Evolutionary conservation across 2,797 vertebrate species (phyloP), one percentile per base, ranked within the genome.

Genomic region (Spinus olivaceus): DNA sequence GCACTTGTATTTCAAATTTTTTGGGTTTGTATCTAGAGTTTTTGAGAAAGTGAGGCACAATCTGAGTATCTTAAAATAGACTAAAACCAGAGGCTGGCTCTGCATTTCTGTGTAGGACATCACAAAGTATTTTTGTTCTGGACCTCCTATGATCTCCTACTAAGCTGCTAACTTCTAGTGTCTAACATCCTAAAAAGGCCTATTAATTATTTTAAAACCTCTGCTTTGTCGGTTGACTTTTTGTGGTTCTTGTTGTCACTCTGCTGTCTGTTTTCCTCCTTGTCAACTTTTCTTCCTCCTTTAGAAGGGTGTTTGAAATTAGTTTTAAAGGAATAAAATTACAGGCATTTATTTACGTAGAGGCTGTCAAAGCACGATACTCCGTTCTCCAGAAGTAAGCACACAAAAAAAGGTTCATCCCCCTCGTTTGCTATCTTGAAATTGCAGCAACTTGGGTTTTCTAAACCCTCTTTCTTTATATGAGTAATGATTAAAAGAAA

Each of bases 251-350:
- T 84, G 9, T 79, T 92, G 81, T 81, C 61, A 76, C 37, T 90
- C 28, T 51, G 37, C 47, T 9, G 17, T 66, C 84, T 92, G 63
- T 94, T 91, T 95, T 76, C 57, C 32, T 78, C 14, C n/a, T 57
- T 92, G 92, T 87, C 85, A 77, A 89, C 83, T 88, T 59, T 93
- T 85, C 59, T 49, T 90, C 46, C 64, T 91, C 81, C 13, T 66
- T 87, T 77, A 85, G 64, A 37, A 74, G 70, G 30, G 33, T 65
- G 70, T 95, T 90, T 63, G 84, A 93, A 92, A 86, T 84, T 86
- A 56, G 60, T 53, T 95, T 96, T 91, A 61, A 85, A 90, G 56
- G 71, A 95, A 95, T 94, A 95, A 97, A 97, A 95, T 76, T 72
- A 76, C 71, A 81, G 51, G 44, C 57, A 32, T 92, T 95, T 95